Percentiles rank a stretch among this genome's conserved stretches.
These are phyloP conservation scores for Microcebus tavaratra DNA, from an alignment of 2,113 vertebrate genomes.

Conservation along the genomic window DNA sequence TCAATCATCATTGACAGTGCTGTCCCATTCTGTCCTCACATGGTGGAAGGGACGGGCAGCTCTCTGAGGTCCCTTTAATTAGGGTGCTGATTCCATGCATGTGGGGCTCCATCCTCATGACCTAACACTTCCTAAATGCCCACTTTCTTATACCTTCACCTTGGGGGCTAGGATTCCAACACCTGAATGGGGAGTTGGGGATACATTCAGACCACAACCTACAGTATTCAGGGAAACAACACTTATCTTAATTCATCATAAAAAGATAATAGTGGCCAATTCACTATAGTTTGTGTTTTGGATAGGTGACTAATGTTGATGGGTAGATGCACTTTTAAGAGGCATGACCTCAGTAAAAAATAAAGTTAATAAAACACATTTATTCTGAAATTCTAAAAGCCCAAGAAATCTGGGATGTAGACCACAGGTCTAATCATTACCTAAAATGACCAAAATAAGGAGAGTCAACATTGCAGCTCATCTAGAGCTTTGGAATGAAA, in stretches of 20 bases:
- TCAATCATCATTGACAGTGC: accelerated
- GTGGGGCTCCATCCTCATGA: no score
- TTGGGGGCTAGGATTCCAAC: background rate
- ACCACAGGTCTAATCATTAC: background rate
- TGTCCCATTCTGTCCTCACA: background rate
- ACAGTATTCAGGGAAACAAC: background rate
- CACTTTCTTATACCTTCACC: background rate
- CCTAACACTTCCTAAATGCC: no score
- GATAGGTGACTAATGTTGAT: background rate
- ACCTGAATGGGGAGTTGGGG: no score
- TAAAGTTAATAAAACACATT: background rate
- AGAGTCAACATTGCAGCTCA: background rate
- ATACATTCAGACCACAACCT: background rate
- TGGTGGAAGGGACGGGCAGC: background rate
- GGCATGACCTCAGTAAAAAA: background rate
- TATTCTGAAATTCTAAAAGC: background rate
- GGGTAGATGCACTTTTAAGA: background rate
- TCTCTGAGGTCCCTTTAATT: background rate
- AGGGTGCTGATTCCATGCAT: background rate
- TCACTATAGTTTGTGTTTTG: background rate
- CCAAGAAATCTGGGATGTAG: background rate
- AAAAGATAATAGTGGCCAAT: background rate
- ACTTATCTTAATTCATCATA: background rate
- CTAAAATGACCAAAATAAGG: background rate
- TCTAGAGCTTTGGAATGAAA: background rate